Evolutionary conservation across 2,113 vertebrate species (phyloP), one percentile per base, ranked within the genome.

Genomic region (Ochotona curzoniae): DNA sequence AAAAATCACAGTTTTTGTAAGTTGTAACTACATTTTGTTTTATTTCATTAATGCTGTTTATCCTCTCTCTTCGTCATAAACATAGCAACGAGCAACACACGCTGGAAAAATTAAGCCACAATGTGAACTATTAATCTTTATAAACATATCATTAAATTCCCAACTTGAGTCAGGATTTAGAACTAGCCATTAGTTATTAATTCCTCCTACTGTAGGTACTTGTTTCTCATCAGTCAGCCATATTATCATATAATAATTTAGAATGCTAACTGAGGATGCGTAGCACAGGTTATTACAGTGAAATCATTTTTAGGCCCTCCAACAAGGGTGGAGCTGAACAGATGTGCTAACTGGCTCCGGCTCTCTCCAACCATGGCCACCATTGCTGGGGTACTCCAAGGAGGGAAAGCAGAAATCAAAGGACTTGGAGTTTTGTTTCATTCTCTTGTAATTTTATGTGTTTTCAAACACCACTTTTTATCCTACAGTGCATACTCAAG

Each of bases 121-220:
- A 69, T 49, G 8, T 73, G 12, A 81, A 76, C 79, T 82, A 5
- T 54, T 74, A 21, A n/a, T 47, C 30, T 49, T 32, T 74, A 64
- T 80, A 81, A 83, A 44, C 8, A 38, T 38, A n/a, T 74, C 18
- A 84, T 70, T 91, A 66, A 69, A 60, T 38, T 69, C 49, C 47
- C 71, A 92, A 80, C 28, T 67, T 81, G 75, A 8, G 15, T 69
- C 49, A 73, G 14, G 70, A 70, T 74, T 95, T 64, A 95, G 30
- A 95, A 81, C 15, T 18, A 60, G 13, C 3, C 44, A 64, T 64
- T 85, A 69, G 63, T 76, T 73, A 81, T 79, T 82, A 83, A 71
- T 88, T 35, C 26, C 6, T 2, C 66, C 74, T 84, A 25, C 67
- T 38, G 10, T 57, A 35, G 35, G 30, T 86, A 76, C n/a, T 18